Evolutionary conservation across 2,888 invertebrate genomes (phyloP).

Genomic region (Artemia sp.): DNA sequence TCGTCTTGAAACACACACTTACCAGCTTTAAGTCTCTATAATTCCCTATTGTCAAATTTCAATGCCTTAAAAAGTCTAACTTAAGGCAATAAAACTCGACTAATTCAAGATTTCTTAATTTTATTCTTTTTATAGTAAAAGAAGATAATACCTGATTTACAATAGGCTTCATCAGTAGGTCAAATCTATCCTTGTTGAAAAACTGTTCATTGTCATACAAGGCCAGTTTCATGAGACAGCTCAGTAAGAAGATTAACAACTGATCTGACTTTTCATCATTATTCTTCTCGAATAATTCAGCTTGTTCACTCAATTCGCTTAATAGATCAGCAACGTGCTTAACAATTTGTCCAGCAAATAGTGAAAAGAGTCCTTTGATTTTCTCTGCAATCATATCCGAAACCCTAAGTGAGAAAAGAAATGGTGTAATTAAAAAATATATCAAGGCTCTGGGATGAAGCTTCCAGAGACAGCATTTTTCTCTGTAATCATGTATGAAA

Average conservation of each 20-base stretch:
- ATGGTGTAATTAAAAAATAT: too few relatives aligned
- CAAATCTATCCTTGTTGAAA: conserved; percentile 65
- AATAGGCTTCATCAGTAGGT: conserved; percentile 62
- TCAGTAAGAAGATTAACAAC: conserved; percentile 51
- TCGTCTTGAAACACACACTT: too few relatives aligned
- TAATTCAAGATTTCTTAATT: conserved; percentile 1
- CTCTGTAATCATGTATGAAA: too few relatives aligned
- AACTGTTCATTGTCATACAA: conserved; percentile 66
- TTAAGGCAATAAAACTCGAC: conserved; percentile 14
- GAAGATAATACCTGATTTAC: conserved; percentile 50
- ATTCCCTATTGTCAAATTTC: conserved; percentile 13
- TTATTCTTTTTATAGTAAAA: not conserved
- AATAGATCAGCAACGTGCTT: conserved; percentile 56
- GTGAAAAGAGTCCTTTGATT: conserved; percentile 66
- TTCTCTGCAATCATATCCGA: conserved; percentile 59
- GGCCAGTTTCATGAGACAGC: conserved; percentile 58
- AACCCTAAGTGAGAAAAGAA: conserved; percentile 35
- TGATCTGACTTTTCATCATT: conserved; percentile 41
- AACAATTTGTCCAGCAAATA: conserved; percentile 73
- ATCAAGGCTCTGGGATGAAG: too few relatives aligned
- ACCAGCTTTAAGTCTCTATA: not conserved
- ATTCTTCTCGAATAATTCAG: conserved; percentile 27
- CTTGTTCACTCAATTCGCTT: not conserved
- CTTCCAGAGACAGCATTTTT: too few relatives aligned
- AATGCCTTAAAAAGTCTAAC: not conserved